phyloP scores from a whole-genome alignment of 2,888 invertebrate species.

The Drosophila neutralis region DNA sequence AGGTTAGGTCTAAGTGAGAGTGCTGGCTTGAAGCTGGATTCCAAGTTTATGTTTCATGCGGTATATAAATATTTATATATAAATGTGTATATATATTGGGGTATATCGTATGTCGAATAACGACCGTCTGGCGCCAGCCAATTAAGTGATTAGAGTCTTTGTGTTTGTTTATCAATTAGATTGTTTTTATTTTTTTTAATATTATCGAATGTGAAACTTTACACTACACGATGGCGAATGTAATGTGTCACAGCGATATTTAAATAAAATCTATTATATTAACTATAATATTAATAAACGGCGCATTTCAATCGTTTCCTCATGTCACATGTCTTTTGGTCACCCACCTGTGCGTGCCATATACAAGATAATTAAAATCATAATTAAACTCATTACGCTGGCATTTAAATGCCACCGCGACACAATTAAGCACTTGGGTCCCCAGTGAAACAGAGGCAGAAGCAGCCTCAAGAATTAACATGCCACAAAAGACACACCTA shows the following conservation, averaged over 20 bases:
- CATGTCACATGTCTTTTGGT: conserved; percentile 19
- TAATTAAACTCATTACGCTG: conserved; percentile 75
- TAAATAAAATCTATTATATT: background rate
- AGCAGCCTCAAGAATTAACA: conserved; percentile 29
- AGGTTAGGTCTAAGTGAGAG: conserved; percentile 57
- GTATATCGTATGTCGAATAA: conserved; percentile 26
- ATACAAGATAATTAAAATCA: conserved; percentile 63
- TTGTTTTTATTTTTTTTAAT: conserved; percentile 38
- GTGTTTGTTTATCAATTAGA: conserved; percentile 64
- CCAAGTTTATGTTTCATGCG: conserved; percentile 22
- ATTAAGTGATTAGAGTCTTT: conserved; percentile 60
- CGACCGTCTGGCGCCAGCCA: conserved; percentile 69
- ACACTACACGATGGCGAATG: conserved; percentile 23
- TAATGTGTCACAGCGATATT: conserved; percentile 12
- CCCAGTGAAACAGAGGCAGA: conserved; percentile 10
- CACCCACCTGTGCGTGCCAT: conserved; percentile 42
- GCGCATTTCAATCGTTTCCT: conserved; percentile 10
- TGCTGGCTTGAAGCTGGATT: conserved; percentile 32
- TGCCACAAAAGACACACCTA: conserved; percentile 28
- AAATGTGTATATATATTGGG: background rate
- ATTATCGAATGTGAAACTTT: conserved; percentile 34
- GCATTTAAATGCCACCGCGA: conserved; percentile 54
- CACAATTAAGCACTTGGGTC: conserved; percentile 56
- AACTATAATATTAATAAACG: background rate
- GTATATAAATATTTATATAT: conserved; percentile 20